Base-by-base conservation (phyloP, 2,113 vertebrate genomes). In the Melanotaenia duboulayi region DNA sequence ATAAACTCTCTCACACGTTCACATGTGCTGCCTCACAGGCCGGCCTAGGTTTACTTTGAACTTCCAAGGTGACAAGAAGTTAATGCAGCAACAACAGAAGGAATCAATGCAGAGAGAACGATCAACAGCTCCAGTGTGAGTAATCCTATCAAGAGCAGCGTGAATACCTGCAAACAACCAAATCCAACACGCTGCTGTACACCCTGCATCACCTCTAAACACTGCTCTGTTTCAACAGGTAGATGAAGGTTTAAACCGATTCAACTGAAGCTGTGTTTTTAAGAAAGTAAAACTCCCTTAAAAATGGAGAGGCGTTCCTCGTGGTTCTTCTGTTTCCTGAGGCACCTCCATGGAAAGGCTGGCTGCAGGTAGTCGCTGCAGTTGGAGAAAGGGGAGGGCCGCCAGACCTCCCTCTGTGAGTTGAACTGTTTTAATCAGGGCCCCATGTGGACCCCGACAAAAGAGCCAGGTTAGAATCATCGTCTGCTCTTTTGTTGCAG, bases 401-500 rank as follows among this genome's bases (percentile, higher is more conserved):
- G 1, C 5, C 0, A 49, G 71, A 64, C 76, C 79, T 35, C 80
- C 92, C 87, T 71, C 74, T 60, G 90, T 80, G 89, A 90, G 71
- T 73, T 87, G 85, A 88, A 83, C 89, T 89, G 86, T 88, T 91
- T 91, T 90, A 90, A 90, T 85, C 88, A 67, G 54, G 91, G 76
- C 91, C 92, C 86, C 91, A 92, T 92, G 92, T 72, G 90, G 91
- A 78, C 74, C 58, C 61, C 11, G 61, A 91, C 91, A 94, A 93
- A 90, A 91, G 91, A 90, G 72, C 59, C 71, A 32, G 83, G 86
- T 83, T 71, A 35, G 74, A 90, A 90, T 90, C 76, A 85, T 76
- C 84, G 91, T 94, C 93, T 93, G 89, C 84, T 83, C 91, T 61
- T 92, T 93, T 94, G 93, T 93, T 90, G 83, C 28, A 17, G 59